Conservation (phyloP, 2,797 vertebrate genomes). For the Sebastes vulpes region DNA sequence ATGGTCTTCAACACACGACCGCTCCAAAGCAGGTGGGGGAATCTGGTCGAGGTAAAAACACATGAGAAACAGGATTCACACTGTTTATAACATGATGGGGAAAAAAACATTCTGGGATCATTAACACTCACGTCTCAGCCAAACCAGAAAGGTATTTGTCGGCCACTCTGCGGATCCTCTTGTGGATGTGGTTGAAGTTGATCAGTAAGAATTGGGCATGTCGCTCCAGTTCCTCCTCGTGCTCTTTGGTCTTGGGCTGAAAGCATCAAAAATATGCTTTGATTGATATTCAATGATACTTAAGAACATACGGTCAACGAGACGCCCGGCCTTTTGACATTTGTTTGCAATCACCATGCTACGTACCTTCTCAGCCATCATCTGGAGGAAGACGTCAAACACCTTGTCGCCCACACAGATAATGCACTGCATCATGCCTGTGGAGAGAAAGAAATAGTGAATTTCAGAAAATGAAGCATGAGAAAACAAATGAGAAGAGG, state of each 20-base stretch:
- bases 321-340: not conserved
- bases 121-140: constrained; percentile 92
- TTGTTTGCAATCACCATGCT: not conserved
- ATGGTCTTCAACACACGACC: constrained; percentile 97
- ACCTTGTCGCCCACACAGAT: constrained; percentile 97
- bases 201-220: constrained; percentile 96
- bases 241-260: constrained; percentile 97
- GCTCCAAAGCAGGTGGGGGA: constrained; percentile 98
- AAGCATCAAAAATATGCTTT: constrained; percentile 12
- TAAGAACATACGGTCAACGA: not conserved
- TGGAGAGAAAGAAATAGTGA: not conserved
- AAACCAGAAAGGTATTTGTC: constrained; percentile 98
- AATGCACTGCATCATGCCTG: constrained; percentile 99
- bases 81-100: not conserved
- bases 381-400: constrained; percentile 97
- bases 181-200: constrained; percentile 99
- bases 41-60: constrained; percentile 77
- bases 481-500: not conserved
- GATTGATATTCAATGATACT: not conserved
- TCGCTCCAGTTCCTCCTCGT: constrained; percentile 95
- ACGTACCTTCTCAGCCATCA: constrained; percentile 98
- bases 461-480: not conserved
- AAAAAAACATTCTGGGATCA: not conserved
- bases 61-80: not conserved
- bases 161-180: constrained; percentile 96